A percentile compares a stretch with the other conserved stretches of the same genome.
These are phyloP conservation scores for Urophycis tenuis DNA, from an alignment of 2,797 vertebrate genomes.

Conservation along the genomic window DNA sequence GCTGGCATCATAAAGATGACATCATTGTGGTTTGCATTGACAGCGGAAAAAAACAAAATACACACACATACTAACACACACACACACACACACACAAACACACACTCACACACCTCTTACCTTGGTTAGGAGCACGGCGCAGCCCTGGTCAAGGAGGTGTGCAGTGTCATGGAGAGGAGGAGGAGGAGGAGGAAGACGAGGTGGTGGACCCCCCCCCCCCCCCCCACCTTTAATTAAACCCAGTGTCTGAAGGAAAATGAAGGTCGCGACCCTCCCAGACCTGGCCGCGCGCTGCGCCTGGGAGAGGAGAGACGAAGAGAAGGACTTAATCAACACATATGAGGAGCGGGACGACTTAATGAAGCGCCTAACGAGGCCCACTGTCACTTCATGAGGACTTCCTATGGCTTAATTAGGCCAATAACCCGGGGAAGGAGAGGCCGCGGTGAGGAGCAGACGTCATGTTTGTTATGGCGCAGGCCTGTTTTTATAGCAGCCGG, in stretches of 20 bases:
- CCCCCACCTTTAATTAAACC: slow-evolving; percentile 68
- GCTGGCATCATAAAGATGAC: no score
- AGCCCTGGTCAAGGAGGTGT: slow-evolving; percentile 40
- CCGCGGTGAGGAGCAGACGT: slow-evolving; percentile 27
- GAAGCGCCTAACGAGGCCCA: slow-evolving; percentile 68
- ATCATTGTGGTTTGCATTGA: neutral
- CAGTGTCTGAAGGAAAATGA: slow-evolving; percentile 68
- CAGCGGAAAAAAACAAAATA: neutral
- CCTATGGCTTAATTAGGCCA: slow-evolving; percentile 70
- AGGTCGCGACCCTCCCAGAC: slow-evolving; percentile 70
- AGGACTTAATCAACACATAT: slow-evolving; percentile 66
- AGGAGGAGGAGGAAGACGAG: slow-evolving; percentile 8
- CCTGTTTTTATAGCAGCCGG: slow-evolving; percentile 53
- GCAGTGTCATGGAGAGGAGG: neutral
- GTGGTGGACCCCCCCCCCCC: slow-evolving; percentile 5
- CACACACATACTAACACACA: neutral
- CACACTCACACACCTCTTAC: neutral
- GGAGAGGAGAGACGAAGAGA: slow-evolving; percentile 57
- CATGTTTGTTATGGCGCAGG: slow-evolving; percentile 45
- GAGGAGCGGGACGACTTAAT: slow-evolving; percentile 71
- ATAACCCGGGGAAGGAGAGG: slow-evolving; percentile 59
- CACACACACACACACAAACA: neutral
- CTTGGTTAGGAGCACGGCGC: slow-evolving; percentile 17
- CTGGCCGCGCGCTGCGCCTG: slow-evolving; percentile 57
- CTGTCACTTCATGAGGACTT: slow-evolving; percentile 66